Conservation (phyloP, 2,888 invertebrate genomes). For the Homarus gammarus region DNA sequence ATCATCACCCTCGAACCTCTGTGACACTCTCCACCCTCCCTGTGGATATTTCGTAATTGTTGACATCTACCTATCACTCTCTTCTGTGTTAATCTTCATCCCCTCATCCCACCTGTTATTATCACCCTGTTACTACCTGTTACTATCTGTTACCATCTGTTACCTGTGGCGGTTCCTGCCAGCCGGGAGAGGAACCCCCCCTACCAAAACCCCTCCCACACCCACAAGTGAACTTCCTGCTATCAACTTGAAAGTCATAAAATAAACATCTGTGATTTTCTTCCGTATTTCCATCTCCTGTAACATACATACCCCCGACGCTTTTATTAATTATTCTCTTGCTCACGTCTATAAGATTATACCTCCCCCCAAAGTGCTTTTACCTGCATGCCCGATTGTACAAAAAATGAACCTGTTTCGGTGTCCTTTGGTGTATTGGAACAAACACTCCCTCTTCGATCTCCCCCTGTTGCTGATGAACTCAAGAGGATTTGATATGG, state of each 20-base stretch:
- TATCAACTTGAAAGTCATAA: not conserved
- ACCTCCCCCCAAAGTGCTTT: no score
- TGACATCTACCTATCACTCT: not conserved
- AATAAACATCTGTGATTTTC: constrained; percentile 31
- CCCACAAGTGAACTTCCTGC: not conserved
- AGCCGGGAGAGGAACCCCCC: not conserved
- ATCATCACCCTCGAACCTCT: not conserved
- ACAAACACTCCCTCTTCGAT: no score
- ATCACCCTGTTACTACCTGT: not conserved
- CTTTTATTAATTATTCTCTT: not conserved
- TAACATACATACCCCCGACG: constrained; percentile 17
- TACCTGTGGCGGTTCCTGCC: not conserved
- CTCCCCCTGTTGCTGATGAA: no score
- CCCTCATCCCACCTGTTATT: not conserved
- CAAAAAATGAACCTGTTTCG: no score
- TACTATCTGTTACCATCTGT: not conserved
- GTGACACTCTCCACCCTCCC: no score
- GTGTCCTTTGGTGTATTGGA: no score
- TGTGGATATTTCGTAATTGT: no score
- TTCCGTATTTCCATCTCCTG: constrained; percentile 32
- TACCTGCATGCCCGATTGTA: no score
- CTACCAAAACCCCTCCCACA: not conserved
- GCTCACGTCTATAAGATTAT: not conserved
- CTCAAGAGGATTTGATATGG: no score
- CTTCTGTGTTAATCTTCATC: not conserved